phyloP scores from a whole-genome alignment of 2,113 vertebrate species.

The Syngnathus scovelli region DNA sequence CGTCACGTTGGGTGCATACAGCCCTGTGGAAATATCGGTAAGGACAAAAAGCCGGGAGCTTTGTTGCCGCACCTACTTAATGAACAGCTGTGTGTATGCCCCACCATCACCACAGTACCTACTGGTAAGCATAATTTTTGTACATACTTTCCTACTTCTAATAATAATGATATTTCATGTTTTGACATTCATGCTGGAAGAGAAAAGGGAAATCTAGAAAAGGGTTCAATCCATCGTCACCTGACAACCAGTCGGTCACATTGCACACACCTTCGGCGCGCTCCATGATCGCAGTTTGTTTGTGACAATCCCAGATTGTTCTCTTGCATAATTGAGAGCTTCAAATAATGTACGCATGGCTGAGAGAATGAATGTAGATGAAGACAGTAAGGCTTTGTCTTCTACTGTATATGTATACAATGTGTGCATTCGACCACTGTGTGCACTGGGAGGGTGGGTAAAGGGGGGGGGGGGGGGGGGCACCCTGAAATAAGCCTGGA shows the following conservation, averaged over 20 bases:
- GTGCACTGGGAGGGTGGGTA: not conserved
- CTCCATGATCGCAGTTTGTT: not conserved
- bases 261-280: conserved; percentile 1
- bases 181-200: not conserved
- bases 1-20: conserved; percentile 76
- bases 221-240: conserved; percentile 3
- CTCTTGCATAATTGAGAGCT: conserved; percentile 25
- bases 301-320: conserved; percentile 37
- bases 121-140: conserved; percentile 63
- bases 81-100: conserved; percentile 77
- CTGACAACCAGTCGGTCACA: conserved; percentile 22
- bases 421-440: not conserved
- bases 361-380: conserved; percentile 1
- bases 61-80: conserved; percentile 82
- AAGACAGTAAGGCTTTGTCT: conserved; percentile 22
- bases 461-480: no score
- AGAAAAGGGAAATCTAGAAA: conserved; percentile 38
- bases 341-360: conserved; percentile 9
- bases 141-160: not conserved
- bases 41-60: conserved; percentile 66
- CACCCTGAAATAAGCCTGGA: no score
- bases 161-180: not conserved
- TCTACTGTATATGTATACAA: conserved; percentile 4
- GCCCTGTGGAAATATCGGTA: conserved; percentile 76
- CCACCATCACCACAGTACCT: conserved; percentile 87